phyloP scores from a whole-genome alignment of 1,140 invertebrate genomes.

The Leptoteleia sp. region DNA sequence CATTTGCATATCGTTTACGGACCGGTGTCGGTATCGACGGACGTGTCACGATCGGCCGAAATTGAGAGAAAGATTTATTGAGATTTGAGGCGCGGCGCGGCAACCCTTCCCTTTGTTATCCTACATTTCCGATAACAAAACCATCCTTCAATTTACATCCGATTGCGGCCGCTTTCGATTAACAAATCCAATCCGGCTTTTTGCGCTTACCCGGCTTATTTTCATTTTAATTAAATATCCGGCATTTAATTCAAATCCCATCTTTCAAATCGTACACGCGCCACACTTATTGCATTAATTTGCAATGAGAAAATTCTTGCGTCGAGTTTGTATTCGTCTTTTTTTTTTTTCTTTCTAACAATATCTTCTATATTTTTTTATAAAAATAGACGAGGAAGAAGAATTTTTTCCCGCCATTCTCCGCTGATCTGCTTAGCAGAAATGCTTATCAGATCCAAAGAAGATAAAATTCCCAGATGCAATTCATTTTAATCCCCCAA shows the following conservation, averaged over 20 bases:
- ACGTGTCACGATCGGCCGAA: conserved; percentile 59
- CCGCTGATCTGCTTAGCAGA: conserved; percentile 9
- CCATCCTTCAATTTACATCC: conserved; percentile 66
- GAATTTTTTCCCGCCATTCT: conserved; percentile 1
- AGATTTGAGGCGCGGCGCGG: conserved; percentile 46
- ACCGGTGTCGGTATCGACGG: conserved; percentile 50
- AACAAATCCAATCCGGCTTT: conserved; percentile 55
- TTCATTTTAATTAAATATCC: conserved; percentile 48
- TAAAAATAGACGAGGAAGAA: too few relatives aligned
- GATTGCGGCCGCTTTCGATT: conserved; percentile 58
- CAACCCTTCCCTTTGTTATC: conserved; percentile 50
- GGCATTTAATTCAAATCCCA: conserved; percentile 18
- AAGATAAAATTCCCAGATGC: conserved; percentile 2
- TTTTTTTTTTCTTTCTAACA: too few relatives aligned
- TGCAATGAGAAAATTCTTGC: too few relatives aligned
- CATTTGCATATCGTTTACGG: conserved; percentile 67
- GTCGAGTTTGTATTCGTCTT: too few relatives aligned
- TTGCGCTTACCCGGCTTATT: neutral
- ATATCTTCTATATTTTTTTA: too few relatives aligned
- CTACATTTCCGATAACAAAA: conserved; percentile 65
- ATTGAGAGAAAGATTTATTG: conserved; percentile 69
- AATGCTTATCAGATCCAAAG: conserved; percentile 22
- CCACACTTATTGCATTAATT: too few relatives aligned
- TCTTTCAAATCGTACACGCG: too few relatives aligned
- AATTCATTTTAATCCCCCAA: conserved; percentile 43